Conservation (phyloP, 2,888 invertebrate genomes). For the Pecten maximus region DNA sequence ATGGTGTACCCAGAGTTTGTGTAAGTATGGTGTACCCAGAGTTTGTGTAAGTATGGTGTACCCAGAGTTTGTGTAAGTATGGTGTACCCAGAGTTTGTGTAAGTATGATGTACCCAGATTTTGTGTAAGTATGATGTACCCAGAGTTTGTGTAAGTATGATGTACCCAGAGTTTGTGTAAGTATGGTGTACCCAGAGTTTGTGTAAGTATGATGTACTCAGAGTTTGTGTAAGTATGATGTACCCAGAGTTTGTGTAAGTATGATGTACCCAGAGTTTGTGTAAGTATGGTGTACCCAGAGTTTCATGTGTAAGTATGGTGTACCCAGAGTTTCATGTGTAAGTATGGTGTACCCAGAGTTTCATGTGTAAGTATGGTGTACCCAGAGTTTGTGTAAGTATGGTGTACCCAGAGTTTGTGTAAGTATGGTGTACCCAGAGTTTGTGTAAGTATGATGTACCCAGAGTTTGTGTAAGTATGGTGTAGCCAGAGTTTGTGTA, state of each 20-base stretch:
- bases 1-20: conserved; percentile 78
- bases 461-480: background rate
- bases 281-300: conserved; percentile 66
- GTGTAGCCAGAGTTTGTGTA: conserved; percentile 79
- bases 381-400: conserved; percentile 78
- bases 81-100: background rate
- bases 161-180: conserved; percentile 79
- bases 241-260: background rate
- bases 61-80: conserved; percentile 77
- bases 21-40: conserved; percentile 66
- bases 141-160: conserved; percentile 44
- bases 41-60: conserved; percentile 69
- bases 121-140: conserved; percentile 71
- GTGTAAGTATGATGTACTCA: conserved; percentile 73
- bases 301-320: too few species aligned
- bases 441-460: conserved; percentile 73
- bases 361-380: too few species aligned
- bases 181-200: conserved; percentile 54
- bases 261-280: conserved; percentile 78
- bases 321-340: conserved; percentile 78
- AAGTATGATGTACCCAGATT: conserved; percentile 77
- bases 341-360: conserved; percentile 58
- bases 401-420: background rate
- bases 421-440: conserved; percentile 74
- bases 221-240: conserved; percentile 75